Evolutionary conservation across 2,113 vertebrate species (phyloP).

Genomic region (Ophthalmolycus amberensis): DNA sequence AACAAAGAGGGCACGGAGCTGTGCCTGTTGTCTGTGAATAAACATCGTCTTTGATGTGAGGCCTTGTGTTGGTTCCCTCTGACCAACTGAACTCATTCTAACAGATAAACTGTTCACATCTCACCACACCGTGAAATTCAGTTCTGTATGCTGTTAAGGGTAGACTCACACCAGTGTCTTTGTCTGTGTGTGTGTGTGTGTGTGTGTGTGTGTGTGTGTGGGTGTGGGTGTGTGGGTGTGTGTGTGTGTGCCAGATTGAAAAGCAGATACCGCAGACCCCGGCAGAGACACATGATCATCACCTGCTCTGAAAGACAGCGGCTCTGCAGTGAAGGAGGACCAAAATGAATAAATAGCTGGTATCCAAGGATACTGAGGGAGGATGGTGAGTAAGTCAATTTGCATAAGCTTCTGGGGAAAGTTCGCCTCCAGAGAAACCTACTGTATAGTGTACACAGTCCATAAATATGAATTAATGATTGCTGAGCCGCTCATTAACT

Average conservation of each 20-base stretch:
- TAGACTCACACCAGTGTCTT: conserved; percentile 17
- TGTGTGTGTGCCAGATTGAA: background rate
- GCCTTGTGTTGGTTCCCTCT: conserved; percentile 36
- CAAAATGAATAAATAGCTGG: conserved; percentile 58
- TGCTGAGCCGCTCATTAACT: conserved; percentile 24
- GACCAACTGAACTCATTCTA: conserved; percentile 47
- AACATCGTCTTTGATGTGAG: conserved; percentile 46
- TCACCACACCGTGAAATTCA: conserved; percentile 57
- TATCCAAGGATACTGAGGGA: conserved; percentile 65
- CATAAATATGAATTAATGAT: conserved; percentile 25
- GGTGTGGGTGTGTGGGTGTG: conserved; percentile 14
- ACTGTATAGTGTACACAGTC: conserved; percentile 19
- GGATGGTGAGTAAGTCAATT: conserved; percentile 65
- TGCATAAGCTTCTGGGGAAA: conserved; percentile 61
- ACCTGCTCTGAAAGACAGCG: conserved; percentile 44
- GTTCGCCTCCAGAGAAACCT: conserved; percentile 53
- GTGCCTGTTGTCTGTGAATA: conserved; percentile 57
- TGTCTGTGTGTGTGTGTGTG: conserved; percentile 17
- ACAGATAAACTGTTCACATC: conserved; percentile 45
- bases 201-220: conserved; percentile 21
- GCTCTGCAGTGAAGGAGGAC: conserved; percentile 44
- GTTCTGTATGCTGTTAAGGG: background rate
- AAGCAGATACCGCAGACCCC: conserved; percentile 35
- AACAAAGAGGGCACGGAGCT: conserved; percentile 13
- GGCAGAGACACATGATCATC: conserved; percentile 45